Base-by-base conservation (phyloP, 2,797 vertebrate species). In the Choloepus didactylus region DNA sequence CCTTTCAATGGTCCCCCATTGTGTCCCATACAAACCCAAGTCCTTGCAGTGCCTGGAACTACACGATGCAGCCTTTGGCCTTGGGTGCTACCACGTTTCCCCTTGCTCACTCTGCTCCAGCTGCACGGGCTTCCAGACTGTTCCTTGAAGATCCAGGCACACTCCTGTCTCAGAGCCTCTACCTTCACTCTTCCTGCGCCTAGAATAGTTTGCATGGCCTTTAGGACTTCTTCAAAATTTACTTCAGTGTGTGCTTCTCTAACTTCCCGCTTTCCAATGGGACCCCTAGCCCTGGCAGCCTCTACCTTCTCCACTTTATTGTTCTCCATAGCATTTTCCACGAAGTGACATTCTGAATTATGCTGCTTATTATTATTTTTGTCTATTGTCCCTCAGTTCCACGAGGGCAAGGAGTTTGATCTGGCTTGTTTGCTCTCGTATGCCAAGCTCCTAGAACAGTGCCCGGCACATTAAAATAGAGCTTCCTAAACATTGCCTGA, bases 161-260 rank as follows among this genome's bases (percentile, higher is more conserved):
- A 73, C 9, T 79, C 62, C 76, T 66, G 35, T 67, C 49, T 86
- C 0, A 0, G 16, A 72, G 60, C 51, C 46, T 72, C 73, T 94
- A 70, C 46, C 54, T 69, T 94, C 75, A 67, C 73, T 59, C 8
- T 44, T 93, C 60, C 15, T 79, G 69, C 35, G 60, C 38, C 12
- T 73, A 49, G 87, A 70, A 89, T 9, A n/a, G 59, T 64, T 79
- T 44, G 23, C 67, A 23, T 62, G 41, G 67, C 54, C n/a, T 41
- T 77, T 41, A 60, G 15, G 27, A 56, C 72, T 94, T 88, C 86
- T 64, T 87, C 75, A 95, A 76, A 70, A 86, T n/a, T 87, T 64
- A 60, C 59, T 56, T 84, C 46, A 10, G 2, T 31, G 29, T 89
- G 46, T 35, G 83, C 75, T 92, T 81, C 79, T 9, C 10, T 73